Evolutionary conservation across 2,113 vertebrate genomes (phyloP).

Genomic region (Myiozetetes cayanensis): DNA sequence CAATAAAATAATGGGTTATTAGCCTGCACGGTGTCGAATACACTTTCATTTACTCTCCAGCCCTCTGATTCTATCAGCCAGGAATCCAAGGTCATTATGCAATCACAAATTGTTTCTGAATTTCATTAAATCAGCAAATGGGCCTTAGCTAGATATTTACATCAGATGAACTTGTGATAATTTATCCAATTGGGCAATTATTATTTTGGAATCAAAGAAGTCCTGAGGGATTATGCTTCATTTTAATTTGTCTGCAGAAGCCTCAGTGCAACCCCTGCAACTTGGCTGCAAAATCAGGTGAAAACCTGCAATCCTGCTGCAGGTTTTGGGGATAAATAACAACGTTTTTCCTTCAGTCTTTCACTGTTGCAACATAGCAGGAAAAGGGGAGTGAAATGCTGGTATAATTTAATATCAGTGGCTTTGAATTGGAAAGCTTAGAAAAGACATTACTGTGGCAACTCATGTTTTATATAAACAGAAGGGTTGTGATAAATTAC

Average conservation of each 20-base stretch:
- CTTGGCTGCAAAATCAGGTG: not conserved
- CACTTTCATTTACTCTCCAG: not conserved
- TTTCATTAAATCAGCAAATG: conserved; percentile 64
- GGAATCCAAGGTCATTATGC: conserved; percentile 50
- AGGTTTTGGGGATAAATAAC: not conserved
- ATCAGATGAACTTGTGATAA: conserved; percentile 36
- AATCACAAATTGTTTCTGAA: conserved; percentile 58
- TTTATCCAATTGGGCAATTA: conserved; percentile 10
- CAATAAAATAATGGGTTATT: not conserved
- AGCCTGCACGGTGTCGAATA: not conserved
- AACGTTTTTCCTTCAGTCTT: not conserved
- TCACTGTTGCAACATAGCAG: not conserved
- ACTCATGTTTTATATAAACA: not conserved
- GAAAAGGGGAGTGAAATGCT: not conserved
- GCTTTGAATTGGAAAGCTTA: not conserved
- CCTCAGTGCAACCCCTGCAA: not conserved
- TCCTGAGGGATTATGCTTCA: not conserved
- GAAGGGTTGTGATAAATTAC: not conserved
- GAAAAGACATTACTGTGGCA: not conserved
- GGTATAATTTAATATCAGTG: not conserved
- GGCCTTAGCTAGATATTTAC: conserved; percentile 21
- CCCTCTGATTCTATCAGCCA: conserved; percentile 12
- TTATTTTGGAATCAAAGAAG: not conserved
- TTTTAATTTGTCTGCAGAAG: not conserved
- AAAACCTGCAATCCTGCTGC: not conserved